Base-by-base conservation (phyloP, 2,888 invertebrate species). In the Bombylius discolor region DNA sequence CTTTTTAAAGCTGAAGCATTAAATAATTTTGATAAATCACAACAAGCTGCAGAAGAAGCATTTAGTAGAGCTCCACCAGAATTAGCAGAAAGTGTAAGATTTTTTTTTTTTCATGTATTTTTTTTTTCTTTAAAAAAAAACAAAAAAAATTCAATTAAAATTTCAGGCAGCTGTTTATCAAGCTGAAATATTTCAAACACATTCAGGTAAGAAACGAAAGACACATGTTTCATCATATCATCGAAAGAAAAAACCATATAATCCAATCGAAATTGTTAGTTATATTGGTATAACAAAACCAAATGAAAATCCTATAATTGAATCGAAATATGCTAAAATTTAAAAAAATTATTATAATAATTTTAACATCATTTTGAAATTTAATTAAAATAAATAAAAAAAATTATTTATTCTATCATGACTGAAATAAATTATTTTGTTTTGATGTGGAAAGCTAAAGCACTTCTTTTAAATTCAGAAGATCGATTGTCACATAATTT, bases 261-360 rank as follows among this genome's bases (percentile, higher is more conserved):
- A 44, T n/a, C 60, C 60, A n/a, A 55, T 60, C 13, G 60, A 60
- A 55, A 48, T 60, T 42, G 53, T 60, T 7, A 58, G 60, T 45
- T 60, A 60, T 55, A 51, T 58, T 13, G 60, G 60, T 13, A 53
- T 58, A 11, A 60, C 60, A 23, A 60, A 56, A 39, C 60, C 60
- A 42, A 23, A 23, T 23, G 23, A 23, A 23, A 23, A 23, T 23
- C 23, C 23, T 2, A 23, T 23, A 23, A 23, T 23, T 23, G 23
- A 23, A 23, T 23, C 23, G 23, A 23, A 23, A 23, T 23, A 23
- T 23, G 23, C 23, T 23, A 23, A 23, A 23, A 23, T 23, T 23
- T 23, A 23, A 23, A 23, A 23, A 23, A 23, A 23, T 23, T 23
- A 23, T 23, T 23, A 23, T 23, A 23, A 23, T 23, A 23, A 23